Base-by-base conservation (phyloP, 2,113 vertebrate species). In the Gambusia affinis region DNA sequence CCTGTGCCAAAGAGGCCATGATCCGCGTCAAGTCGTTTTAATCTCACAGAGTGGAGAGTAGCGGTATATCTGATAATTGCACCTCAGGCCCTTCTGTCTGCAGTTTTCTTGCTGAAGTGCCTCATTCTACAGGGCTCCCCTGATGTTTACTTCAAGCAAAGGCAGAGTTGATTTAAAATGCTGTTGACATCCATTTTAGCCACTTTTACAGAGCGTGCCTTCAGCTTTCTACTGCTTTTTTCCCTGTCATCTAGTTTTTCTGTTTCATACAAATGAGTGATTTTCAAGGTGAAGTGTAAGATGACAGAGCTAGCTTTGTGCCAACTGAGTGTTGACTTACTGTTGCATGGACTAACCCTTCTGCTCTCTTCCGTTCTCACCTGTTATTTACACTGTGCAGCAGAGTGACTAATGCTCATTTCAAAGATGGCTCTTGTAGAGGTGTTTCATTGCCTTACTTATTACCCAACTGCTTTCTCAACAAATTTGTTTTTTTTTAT, bases 91-190 rank as follows among this genome's bases (percentile, higher is more conserved):
- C 57, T 71, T 68, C 79, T 75, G 63, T 69, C 78, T 78, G 71
- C 78, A 39, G 71, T 77, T 70, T 77, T 64, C 19, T 17, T 8
- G 12, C 74, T 17, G 44, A 78, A 82, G 73, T 81, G 74, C 67
- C 71, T 82, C 54, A 10, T 81, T 74, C 64, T 72, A 11, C 67
- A 3, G 79, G 51, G 71, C 78, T 84, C 75, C 61, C 72, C 73
- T 27, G 87, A 71, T 70, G 70, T 84, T 85, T 78, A 73, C 79
- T 76, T 81, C 66, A 71, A 69, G 79, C 14, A 17, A 51, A 81
- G 80, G 83, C 78, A 80, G 72, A 83, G 44, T 71, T 83, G 72
- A 84, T 87, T 14, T 91, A 76, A 87, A 89, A 86, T 82, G 78
- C 81, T 73, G 51, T 60, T 47, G 10, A 82, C 71, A 69, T 37